Percentiles rank a stretch among this genome's conserved stretches.
These are phyloP conservation scores for Apomyelois bistriatella DNA, from an alignment of 2,888 invertebrate genomes.

Conservation along the genomic window DNA sequence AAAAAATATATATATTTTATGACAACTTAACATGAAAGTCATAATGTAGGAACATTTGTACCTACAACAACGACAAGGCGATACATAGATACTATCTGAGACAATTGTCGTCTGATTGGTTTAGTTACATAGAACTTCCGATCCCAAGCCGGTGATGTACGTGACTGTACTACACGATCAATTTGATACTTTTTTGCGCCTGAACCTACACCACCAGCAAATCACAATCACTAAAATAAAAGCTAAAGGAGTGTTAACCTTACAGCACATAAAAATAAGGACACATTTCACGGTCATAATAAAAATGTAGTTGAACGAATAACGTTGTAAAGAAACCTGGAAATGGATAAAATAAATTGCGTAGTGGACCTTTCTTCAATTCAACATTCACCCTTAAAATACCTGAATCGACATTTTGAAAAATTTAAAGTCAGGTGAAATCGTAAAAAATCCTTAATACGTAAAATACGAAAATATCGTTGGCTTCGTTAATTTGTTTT, in stretches of 20 bases:
- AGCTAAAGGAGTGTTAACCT: conserved; percentile 11
- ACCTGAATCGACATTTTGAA: background rate
- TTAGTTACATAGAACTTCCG: conserved; percentile 68
- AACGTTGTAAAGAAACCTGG: background rate
- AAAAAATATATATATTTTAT: no score
- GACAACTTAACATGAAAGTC: background rate
- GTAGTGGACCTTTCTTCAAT: conserved; percentile 25
- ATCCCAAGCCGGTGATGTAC: conserved; percentile 48
- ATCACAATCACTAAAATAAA: conserved; percentile 9
- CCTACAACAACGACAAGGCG: conserved; percentile 24
- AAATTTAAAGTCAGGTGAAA: conserved; percentile 2
- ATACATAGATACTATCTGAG: conserved; percentile 52
- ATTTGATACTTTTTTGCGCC: conserved; percentile 54
- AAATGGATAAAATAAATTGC: conserved; percentile 25
- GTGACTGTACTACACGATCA: conserved; percentile 57
- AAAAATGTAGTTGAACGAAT: background rate
- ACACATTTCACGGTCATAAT: background rate
- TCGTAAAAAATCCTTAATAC: conserved; percentile 1
- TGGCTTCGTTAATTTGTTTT: conserved; percentile 25
- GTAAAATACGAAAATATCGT: conserved; percentile 16
- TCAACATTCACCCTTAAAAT: conserved; percentile 17
- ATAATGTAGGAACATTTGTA: background rate
- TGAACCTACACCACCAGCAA: conserved; percentile 22
- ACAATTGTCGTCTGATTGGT: conserved; percentile 70
- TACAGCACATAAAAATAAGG: conserved; percentile 8